These are phyloP conservation scores for Gallinago stenura DNA, from an alignment of 2,797 vertebrate species.

Conservation along the genomic window DNA sequence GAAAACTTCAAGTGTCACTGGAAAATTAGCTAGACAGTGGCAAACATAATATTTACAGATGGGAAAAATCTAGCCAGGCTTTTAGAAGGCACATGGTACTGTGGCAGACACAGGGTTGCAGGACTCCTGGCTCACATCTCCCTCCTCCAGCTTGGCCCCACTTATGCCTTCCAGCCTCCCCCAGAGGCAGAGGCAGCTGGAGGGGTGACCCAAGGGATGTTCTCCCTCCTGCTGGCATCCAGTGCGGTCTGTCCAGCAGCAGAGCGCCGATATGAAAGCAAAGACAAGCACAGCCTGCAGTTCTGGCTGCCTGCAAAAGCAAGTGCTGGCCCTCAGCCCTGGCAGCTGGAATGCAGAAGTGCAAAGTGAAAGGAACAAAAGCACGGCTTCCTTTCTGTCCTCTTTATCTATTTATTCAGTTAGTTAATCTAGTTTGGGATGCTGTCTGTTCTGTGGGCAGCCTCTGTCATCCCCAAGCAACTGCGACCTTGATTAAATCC, in stretches of 20 bases:
- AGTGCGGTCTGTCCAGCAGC: not conserved
- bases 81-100: not conserved
- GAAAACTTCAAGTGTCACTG: constrained; percentile 4
- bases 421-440: constrained; percentile 35
- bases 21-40: constrained; percentile 13
- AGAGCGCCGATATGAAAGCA: not conserved
- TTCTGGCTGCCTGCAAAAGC: constrained; percentile 50
- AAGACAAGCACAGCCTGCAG: not conserved
- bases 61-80: not conserved
- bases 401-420: constrained; percentile 19
- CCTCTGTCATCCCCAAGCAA: constrained; percentile 26
- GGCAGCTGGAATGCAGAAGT: constrained; percentile 48
- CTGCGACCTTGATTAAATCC: constrained; percentile 58
- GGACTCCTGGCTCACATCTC: not conserved
- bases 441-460: constrained; percentile 33
- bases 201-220: not conserved
- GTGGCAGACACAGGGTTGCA: not conserved
- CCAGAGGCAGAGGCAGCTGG: not conserved
- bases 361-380: constrained; percentile 36
- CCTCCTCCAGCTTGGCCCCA: not conserved
- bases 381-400: not conserved
- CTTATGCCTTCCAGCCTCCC: not conserved
- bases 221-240: not conserved
- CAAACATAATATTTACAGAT: not conserved
- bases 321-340: constrained; percentile 30